Evolutionary conservation across 2,113 vertebrate genomes (phyloP).

Genomic region (Dicentrarchus labrax): DNA sequence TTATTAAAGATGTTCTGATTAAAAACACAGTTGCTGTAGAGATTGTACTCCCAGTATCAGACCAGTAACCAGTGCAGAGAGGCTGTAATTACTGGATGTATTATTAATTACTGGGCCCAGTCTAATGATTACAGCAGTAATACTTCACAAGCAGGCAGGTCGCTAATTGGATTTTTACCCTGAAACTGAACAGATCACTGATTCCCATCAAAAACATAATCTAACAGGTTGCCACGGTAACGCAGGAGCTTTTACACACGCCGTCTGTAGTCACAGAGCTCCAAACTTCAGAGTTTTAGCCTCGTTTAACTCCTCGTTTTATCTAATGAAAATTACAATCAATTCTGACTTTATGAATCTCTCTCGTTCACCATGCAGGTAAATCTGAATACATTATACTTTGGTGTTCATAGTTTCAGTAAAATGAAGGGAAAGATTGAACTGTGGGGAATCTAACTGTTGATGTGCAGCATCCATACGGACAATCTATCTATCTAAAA

Average conservation of each 20-base stretch:
- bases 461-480: too few species aligned
- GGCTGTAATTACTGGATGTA: not conserved
- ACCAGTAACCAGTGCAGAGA: not conserved
- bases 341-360: too few species aligned
- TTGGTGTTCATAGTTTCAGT: too few species aligned
- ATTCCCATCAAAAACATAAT: not conserved
- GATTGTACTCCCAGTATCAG: not conserved
- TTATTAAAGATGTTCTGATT: constrained; percentile 6
- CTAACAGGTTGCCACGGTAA: not conserved
- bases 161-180: not conserved
- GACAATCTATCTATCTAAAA: too few species aligned
- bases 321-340: too few species aligned
- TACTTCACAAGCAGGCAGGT: not conserved
- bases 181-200: not conserved
- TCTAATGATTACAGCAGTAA: constrained; percentile 18
- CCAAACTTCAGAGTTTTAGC: not conserved
- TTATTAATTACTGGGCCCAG: not conserved
- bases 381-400: too few species aligned
- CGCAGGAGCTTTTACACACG: not conserved
- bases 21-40: not conserved
- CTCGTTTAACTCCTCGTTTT: not conserved
- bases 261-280: too few species aligned
- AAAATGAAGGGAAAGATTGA: too few species aligned
- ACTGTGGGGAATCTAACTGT: too few species aligned
- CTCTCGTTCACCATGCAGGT: too few species aligned